Evolutionary conservation across 2,113 vertebrate species (phyloP), one percentile per base, ranked within the genome.

Genomic region (Oreochromis spilurus): DNA sequence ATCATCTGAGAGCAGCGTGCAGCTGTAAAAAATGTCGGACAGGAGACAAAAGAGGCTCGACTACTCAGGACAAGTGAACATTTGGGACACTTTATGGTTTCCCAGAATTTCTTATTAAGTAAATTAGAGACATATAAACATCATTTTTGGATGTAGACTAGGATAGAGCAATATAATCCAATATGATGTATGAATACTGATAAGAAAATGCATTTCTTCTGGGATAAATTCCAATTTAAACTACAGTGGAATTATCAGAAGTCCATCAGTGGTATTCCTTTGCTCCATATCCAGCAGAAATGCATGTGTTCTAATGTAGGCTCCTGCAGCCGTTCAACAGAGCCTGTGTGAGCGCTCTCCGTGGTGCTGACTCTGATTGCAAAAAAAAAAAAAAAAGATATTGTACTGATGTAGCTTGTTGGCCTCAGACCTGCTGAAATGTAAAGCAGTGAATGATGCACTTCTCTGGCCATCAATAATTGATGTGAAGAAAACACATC

Each of bases 401-500:
- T 60, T 78, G 57, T 26, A 6, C 40, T 92, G 52, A 21, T 62
- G 60, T 50, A 54, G 45, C 40, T 26, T 48, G 9, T 10, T 67
- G 57, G 79, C 81, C 67, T 89, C 82, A 89, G 83, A 86, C 70
- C 83, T 78, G 19, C 87, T 88, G 81, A 87, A 92, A 89, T 81
- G 82, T 72, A 55, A 91, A 77, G 79, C 43, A 62, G 58, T 34
- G 34, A 87, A 78, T 79, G 72, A 89, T 90, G 81, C 82, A 85
- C 93, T 92, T 90, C 53, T 87, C 72, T 72, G 79, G 3, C 11
- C 38, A 45, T 93, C 87, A 88, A 92, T 92, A 85, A 92, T 92
- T 85, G 43, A 94, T 50, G 24, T 26, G 81, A 88, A 67, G 81
- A 88, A 92, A 91, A 91, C 84, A 82, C 91, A 92, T 94, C 89